Percentiles rank a stretch among this genome's conserved stretches.
Evolutionary conservation across 2,888 invertebrate genomes (phyloP).

Genomic region (Limnephilus rhombicus): DNA sequence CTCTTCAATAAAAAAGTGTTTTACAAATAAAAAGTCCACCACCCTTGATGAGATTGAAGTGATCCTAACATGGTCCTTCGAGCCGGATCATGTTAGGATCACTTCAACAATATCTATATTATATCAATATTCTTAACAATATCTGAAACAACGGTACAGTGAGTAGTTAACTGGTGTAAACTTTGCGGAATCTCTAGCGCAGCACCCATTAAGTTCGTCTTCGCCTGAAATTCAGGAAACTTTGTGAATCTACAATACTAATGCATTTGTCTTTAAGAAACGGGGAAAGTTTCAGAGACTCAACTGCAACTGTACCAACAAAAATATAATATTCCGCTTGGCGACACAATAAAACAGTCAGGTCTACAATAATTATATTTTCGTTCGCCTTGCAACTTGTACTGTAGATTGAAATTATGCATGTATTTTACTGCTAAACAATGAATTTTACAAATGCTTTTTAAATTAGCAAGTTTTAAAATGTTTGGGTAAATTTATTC

Average conservation of each 20-base stretch:
- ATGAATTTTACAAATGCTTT: background rate
- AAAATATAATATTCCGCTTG: conserved; percentile 14
- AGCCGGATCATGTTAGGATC: no score
- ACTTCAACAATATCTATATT: no score
- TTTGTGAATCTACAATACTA: conserved; percentile 31
- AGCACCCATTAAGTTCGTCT: conserved; percentile 31
- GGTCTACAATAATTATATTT: background rate
- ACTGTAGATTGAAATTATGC: background rate
- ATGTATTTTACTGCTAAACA: background rate
- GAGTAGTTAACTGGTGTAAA: conserved; percentile 37
- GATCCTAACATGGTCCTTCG: no score
- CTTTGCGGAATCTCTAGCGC: background rate
- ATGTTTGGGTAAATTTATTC: background rate
- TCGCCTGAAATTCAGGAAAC: conserved; percentile 36
- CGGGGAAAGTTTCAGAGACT: conserved; percentile 29
- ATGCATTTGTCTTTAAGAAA: conserved; percentile 45
- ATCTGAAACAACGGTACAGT: background rate
- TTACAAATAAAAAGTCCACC: no score
- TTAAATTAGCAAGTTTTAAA: background rate
- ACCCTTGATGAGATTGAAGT: no score
- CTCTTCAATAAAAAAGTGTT: no score
- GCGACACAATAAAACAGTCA: background rate
- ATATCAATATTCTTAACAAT: no score
- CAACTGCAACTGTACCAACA: background rate
- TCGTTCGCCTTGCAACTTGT: background rate